Evolutionary conservation across 2,113 vertebrate genomes (phyloP).

Genomic region (Lepisosteus oculatus): DNA sequence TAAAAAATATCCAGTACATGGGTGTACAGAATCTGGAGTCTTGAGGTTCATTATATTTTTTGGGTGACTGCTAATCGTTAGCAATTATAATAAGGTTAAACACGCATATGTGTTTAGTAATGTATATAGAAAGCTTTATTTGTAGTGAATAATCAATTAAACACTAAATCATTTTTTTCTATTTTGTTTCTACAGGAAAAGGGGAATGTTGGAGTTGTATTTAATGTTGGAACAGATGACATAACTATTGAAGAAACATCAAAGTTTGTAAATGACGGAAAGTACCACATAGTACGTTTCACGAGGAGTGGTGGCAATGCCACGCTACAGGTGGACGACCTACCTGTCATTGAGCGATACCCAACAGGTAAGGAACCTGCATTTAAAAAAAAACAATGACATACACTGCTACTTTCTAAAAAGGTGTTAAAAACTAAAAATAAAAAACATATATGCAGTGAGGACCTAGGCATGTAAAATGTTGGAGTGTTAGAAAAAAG

Average conservation of each 20-base stretch:
- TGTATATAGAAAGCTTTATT: no score
- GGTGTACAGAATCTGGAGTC: no score
- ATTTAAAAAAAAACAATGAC: neutral
- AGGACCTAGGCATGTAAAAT: conserved; percentile 14
- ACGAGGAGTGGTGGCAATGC: conserved; percentile 97
- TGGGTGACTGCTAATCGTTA: no score
- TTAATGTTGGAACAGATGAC: conserved; percentile 98
- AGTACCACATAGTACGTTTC: conserved; percentile 98
- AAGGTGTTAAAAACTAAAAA: no score
- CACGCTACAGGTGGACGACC: conserved; percentile 98
- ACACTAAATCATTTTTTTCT: neutral
- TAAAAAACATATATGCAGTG: neutral
- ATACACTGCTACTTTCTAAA: no score
- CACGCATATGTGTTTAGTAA: no score
- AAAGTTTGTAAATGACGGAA: conserved; percentile 97
- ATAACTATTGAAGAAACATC: conserved; percentile 95
- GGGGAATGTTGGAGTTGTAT: conserved; percentile 94
- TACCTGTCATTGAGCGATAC: conserved; percentile 95
- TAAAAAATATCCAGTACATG: no score
- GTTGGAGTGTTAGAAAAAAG: conserved; percentile 27
- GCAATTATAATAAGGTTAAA: no score
- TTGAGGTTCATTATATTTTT: no score
- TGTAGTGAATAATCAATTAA: no score
- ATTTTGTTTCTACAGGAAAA: conserved; percentile 74
- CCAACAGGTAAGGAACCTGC: conserved; percentile 88